phyloP scores from a whole-genome alignment of 2,797 vertebrate genomes.

The Numenius phaeopus region DNA sequence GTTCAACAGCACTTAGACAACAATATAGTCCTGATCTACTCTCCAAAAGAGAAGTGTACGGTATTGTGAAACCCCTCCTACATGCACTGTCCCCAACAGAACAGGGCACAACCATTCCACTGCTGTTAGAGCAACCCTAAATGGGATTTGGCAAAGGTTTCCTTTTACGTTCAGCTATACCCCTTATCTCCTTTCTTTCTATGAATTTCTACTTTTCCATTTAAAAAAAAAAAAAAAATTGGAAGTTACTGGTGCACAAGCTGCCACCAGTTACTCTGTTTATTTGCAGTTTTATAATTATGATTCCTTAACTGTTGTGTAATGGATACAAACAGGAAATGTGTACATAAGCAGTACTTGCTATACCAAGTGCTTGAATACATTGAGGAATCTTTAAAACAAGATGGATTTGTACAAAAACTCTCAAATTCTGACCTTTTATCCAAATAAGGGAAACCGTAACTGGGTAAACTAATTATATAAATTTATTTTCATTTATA shows the following conservation, averaged over 20 bases:
- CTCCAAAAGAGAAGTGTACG: background rate
- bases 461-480: background rate
- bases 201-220: background rate
- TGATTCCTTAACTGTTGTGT: background rate
- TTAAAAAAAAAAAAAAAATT: background rate
- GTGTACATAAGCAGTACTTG: background rate
- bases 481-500: background rate
- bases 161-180: background rate
- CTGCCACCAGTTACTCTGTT: background rate
- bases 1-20: background rate
- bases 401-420: background rate
- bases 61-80: background rate
- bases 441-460: background rate
- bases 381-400: background rate
- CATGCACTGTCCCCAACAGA: accelerated
- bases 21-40: background rate
- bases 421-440: background rate
- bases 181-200: background rate
- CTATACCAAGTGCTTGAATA: background rate
- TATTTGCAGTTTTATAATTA: background rate
- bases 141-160: background rate
- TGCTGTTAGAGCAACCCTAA: background rate
- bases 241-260: background rate
- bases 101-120: background rate
- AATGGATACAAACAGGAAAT: background rate